Conservation (phyloP, 2,888 invertebrate species). For the Ischnus inquisitorius region DNA sequence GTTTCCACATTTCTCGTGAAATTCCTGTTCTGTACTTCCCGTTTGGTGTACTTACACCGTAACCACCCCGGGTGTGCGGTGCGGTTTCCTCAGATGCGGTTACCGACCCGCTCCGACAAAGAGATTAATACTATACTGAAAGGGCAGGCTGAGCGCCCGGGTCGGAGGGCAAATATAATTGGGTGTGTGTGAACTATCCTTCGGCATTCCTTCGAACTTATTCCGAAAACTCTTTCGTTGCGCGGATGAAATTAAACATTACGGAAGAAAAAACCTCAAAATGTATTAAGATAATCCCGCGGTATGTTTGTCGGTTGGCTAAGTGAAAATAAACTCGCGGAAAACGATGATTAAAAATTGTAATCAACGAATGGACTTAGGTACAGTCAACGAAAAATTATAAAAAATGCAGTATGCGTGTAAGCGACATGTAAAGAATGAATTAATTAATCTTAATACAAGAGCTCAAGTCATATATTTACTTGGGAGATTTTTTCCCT, state of each 20-base stretch:
- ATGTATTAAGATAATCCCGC: neutral
- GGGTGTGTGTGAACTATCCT: constrained; percentile 23
- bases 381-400: neutral
- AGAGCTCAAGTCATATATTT: no score
- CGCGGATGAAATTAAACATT: neutral
- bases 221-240: neutral
- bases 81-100: constrained; percentile 54
- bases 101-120: constrained; percentile 49
- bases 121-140: constrained; percentile 40
- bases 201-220: neutral
- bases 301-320: neutral
- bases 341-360: neutral
- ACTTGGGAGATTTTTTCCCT: no score
- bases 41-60: constrained; percentile 13
- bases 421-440: no score
- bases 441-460: no score
- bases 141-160: constrained; percentile 1
- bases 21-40: constrained; percentile 43
- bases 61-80: constrained; percentile 21
- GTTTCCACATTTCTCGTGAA: constrained; percentile 40
- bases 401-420: neutral
- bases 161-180: constrained; percentile 35
- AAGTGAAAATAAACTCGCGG: neutral
- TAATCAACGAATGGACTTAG: neutral
- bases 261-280: neutral